Evolutionary conservation across 2,113 vertebrate species (phyloP).

Genomic region (Halichoerus grypus): DNA sequence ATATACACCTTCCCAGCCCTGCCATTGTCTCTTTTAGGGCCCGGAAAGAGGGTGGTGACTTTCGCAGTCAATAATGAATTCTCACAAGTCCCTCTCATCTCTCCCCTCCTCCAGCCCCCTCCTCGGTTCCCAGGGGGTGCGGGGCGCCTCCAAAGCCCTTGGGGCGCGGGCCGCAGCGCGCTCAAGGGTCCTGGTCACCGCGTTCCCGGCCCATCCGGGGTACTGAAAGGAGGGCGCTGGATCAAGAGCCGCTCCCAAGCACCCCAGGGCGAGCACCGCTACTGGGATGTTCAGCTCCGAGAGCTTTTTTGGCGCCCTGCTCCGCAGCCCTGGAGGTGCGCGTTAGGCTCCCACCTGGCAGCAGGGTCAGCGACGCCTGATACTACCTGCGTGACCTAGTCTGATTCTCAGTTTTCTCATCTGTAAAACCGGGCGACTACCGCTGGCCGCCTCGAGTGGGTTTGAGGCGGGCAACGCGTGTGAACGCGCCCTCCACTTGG

Average conservation of each 20-base stretch:
- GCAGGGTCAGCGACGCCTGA: not conserved
- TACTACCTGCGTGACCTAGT: fast-evolving
- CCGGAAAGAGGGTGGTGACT: conserved; percentile 69
- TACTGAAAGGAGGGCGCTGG: not conserved
- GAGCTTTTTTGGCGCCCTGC: not conserved
- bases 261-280: not conserved
- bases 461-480: not conserved
- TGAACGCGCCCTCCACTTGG: not conserved
- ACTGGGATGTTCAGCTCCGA: not conserved
- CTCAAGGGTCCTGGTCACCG: not conserved
- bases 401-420: not conserved
- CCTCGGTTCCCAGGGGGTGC: conserved; percentile 79
- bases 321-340: not conserved
- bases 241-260: not conserved
- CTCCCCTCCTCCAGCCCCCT: conserved; percentile 41
- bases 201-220: fast-evolving
- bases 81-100: conserved; percentile 74
- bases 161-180: not conserved
- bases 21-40: conserved; percentile 72
- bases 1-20: conserved; percentile 82
- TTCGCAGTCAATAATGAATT: conserved; percentile 85
- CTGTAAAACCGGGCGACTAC: not conserved
- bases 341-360: too few species aligned
- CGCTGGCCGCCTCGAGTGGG: not conserved
- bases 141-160: conserved; percentile 59